Base-by-base conservation (phyloP, 2,888 invertebrate genomes). In the Diarsia dahlii region DNA sequence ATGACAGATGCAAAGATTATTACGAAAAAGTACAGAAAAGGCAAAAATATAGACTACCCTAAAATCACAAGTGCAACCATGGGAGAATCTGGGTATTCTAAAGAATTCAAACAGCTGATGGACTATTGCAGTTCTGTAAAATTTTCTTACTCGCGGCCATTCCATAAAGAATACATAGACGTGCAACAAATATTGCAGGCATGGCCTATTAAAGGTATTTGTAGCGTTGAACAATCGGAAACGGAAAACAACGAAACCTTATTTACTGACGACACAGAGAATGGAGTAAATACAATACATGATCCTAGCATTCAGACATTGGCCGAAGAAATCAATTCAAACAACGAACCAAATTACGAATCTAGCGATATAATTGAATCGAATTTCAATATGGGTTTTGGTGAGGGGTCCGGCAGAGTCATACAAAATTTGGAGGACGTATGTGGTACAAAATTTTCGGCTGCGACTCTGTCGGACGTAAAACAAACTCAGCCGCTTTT, bases 401-500 rank as follows among this genome's bases (percentile, higher is more conserved):
- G 96, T 96, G 96, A 96, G 94, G 88, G 94, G 97, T 97, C 97
- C 97, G 97, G 92, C 97, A 96, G 97, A 96, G 96, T 96, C 95
- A 95, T 93, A 92, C 94, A 95, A 95, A 93, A 95, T 95, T 95
- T 92, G 89, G 91, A 92, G 92, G 91, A 92, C 88, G 91, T 89
- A 93, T 92, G 90, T 91, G 90, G 92, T 92, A 92, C 90, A 93
- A 94, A 94, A 92, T 90, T 95, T 94, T 95, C 96, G 96, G 96
- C 96, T 96, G 97, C 96, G 96, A 95, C 96, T 96, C 96, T 97
- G 97, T 96, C 97, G 97, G 97, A 97, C 97, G 96, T 96, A 95
- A 96, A 96, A 94, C 96, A 94, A 92, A 89, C 92, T 94, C 96
- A 96, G 96, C 96, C 96, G 95, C 93, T 93, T 93, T 93, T 94